Base-by-base conservation (phyloP, 1,140 invertebrate species). In the Drosophila chauvacae region DNA sequence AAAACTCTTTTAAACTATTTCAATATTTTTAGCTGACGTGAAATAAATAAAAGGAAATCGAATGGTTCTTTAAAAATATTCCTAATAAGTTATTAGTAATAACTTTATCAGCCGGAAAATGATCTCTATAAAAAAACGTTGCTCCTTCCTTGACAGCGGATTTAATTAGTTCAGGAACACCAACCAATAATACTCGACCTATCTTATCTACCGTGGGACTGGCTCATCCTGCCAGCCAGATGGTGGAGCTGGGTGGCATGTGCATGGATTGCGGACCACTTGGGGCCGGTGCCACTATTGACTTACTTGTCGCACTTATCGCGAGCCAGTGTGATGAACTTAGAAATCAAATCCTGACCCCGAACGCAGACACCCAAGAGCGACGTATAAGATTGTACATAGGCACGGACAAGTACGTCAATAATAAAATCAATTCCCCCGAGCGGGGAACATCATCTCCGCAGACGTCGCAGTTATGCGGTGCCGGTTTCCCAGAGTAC, bases 401-500 rank as follows among this genome's bases (percentile, higher is more conserved):
- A 28, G n/a, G 26, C 33, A 45, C 33, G n/a, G 41, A 28, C 37
- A 23, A 26, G 28, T 68, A 45, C 58, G 63, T 69, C 61, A 69
- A 53, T 51, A 66, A 69, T 53, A 53, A 69, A 65, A 44, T 66
- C 47, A 42, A 69, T 69, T 47, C 41, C 65, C 61, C 59, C 28
- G n/a, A 14, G 14, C 26, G 35, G 33, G 51, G 7, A 55, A 16
- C 14, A 37, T 51, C 33, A 55, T 53, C 64, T 57, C 37, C n/a
- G 3, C 39, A 65, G 39, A 61, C 39, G 23, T 65, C 33, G 45
- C 39, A n/a, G 50, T 18, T 41, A 42, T 62, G 56, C 47, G 48
- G 45, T 65, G 70, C 73, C 73, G 73, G 73, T 76, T 75, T 57
- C 39, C 26, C 18, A 71, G 55, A 60, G 71, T 51, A 41, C 71